phyloP scores from a whole-genome alignment of 2,113 vertebrate species.

The Gnathonemus echidnorhynchus region DNA sequence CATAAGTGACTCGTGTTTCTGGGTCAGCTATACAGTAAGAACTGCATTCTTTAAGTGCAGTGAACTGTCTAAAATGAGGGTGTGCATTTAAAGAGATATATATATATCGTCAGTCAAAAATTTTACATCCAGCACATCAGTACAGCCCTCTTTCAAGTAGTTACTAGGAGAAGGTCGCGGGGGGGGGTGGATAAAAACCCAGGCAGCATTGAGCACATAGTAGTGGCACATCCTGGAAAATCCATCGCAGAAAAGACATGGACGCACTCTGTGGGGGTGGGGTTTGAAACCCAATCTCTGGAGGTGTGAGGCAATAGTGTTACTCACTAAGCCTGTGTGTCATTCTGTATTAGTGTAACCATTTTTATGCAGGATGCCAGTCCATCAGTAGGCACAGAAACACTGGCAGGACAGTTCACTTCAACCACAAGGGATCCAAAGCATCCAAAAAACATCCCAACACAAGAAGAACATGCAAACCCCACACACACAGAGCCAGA shows the following conservation, averaged over 20 bases:
- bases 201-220: not conserved
- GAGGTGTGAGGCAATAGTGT: not conserved
- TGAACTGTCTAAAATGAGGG: not conserved
- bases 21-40: not conserved
- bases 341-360: not conserved
- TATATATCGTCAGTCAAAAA: not conserved
- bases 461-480: not conserved
- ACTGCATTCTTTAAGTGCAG: not conserved
- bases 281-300: not conserved
- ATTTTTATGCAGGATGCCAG: not conserved
- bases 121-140: not conserved
- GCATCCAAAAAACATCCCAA: not conserved
- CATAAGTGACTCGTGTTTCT: constrained; percentile 20
- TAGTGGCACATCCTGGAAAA: not conserved
- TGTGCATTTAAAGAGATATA: not conserved
- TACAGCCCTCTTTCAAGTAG: not conserved
- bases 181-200: not conserved
- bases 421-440: not conserved
- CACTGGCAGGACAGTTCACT: not conserved
- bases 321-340: not conserved
- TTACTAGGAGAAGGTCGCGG: not conserved
- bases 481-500: not conserved
- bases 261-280: not conserved
- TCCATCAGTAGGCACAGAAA: not conserved
- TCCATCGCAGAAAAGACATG: not conserved